Conservation (phyloP, 2,113 vertebrate species). For the Crocuta crocuta region DNA sequence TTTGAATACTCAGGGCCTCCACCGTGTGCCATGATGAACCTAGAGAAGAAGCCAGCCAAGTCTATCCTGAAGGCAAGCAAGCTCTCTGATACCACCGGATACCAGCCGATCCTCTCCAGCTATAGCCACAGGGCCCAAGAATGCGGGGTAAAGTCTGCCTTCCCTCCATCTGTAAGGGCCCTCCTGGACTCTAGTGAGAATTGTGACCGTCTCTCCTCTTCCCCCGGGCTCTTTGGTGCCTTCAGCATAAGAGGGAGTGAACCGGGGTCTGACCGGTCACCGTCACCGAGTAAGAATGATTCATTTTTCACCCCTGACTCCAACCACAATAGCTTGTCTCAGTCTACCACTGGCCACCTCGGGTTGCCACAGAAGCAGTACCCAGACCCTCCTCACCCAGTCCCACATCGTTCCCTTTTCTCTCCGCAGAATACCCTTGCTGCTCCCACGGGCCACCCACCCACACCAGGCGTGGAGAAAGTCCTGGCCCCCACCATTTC, state of each 20-base stretch:
- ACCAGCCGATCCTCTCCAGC: constrained; percentile 84
- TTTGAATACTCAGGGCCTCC: constrained; percentile 88
- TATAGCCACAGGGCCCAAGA: constrained; percentile 86
- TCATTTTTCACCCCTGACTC: constrained; percentile 87
- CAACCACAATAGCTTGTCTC: constrained; percentile 85
- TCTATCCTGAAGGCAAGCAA: constrained; percentile 87
- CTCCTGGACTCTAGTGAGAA: constrained; percentile 85
- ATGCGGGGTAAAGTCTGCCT: constrained; percentile 83
- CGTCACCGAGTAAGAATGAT: constrained; percentile 86
- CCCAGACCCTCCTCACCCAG: constrained; percentile 85
- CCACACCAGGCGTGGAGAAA: constrained; percentile 81
- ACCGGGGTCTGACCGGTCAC: constrained; percentile 82
- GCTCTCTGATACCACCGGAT: constrained; percentile 82
- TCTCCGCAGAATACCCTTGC: constrained; percentile 82
- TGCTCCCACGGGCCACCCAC: constrained; percentile 70
- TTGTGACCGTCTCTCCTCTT: constrained; percentile 78
- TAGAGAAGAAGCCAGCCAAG: constrained; percentile 89
- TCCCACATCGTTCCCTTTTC: constrained; percentile 85
- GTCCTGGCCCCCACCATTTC: constrained; percentile 85
- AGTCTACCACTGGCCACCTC: constrained; percentile 73
- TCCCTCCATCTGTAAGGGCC: constrained; percentile 84
- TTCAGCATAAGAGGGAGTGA: constrained; percentile 85
- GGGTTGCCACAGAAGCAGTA: constrained; percentile 86
- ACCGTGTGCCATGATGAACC: constrained; percentile 85
- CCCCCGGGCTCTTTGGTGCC: constrained; percentile 85